Conservation (phyloP, 2,888 invertebrate species). For the Tanypteryx hageni region DNA sequence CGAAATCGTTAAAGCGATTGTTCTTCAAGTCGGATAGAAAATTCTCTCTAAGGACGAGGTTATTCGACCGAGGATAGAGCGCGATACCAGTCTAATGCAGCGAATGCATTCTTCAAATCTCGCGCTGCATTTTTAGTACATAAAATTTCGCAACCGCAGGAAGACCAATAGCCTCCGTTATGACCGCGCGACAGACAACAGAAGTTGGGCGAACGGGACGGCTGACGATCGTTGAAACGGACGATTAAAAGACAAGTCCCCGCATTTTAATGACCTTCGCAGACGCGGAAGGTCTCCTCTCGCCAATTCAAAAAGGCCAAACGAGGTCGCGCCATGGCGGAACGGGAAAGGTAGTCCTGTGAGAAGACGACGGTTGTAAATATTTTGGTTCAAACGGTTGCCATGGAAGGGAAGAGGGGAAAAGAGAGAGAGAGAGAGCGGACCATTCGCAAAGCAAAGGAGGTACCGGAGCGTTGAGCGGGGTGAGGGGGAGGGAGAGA, state of each 20-base stretch:
- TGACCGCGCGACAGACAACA: too few species aligned
- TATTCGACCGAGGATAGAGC: too few species aligned
- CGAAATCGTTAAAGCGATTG: too few species aligned
- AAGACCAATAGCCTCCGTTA: too few species aligned
- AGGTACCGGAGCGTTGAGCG: background rate
- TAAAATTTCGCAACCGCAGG: too few species aligned
- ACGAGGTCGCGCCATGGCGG: background rate
- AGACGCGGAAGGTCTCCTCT: background rate
- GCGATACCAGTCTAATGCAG: too few species aligned
- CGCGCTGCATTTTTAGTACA: too few species aligned
- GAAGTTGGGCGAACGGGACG: too few species aligned
- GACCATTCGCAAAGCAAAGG: background rate
- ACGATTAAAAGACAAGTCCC: background rate
- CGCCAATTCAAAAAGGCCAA: background rate
- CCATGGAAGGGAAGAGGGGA: slow-evolving; percentile 1
- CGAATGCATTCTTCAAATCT: too few species aligned
- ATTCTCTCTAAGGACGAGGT: too few species aligned
- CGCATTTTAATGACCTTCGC: background rate
- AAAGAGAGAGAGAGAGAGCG: background rate
- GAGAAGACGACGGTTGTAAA: slow-evolving; percentile 27
- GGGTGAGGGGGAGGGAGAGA: background rate
- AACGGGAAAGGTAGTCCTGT: background rate
- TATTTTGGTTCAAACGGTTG: slow-evolving; percentile 28
- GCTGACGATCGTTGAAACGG: background rate
- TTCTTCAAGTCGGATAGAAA: too few species aligned